A percentile compares a stretch with the other conserved stretches of the same genome.
These are phyloP conservation scores for Ellobium chinense DNA, from an alignment of 2,888 invertebrate genomes.

Conservation along the genomic window DNA sequence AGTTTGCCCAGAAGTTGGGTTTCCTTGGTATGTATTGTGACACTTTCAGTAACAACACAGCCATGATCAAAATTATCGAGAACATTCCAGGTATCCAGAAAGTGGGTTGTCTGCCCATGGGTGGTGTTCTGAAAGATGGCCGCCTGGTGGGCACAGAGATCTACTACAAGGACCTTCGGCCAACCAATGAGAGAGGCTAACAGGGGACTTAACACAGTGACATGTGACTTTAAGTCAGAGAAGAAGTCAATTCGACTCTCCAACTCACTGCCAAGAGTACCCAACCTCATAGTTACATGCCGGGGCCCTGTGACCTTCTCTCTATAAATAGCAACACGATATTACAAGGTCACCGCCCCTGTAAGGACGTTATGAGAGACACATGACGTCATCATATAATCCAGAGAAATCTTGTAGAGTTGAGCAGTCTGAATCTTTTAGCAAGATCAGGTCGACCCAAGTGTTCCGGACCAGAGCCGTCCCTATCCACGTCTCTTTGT, in stretches of 20 bases:
- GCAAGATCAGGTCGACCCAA: no score
- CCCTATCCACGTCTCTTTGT: no score
- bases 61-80: constrained; percentile 57
- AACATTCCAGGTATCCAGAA: constrained; percentile 56
- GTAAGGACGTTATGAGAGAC: neutral
- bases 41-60: constrained; percentile 59
- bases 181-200: constrained; percentile 2
- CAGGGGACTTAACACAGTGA: neutral
- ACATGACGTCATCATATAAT: neutral
- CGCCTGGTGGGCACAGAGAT: constrained; percentile 54
- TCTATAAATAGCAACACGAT: neutral
- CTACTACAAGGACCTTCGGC: constrained; percentile 53
- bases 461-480: no score
- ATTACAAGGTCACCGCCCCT: neutral
- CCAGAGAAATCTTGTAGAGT: neutral
- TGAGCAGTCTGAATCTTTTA: no score
- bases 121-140: constrained; percentile 57
- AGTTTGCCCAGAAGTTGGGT: constrained; percentile 56
- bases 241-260: no score
- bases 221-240: no score
- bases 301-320: neutral
- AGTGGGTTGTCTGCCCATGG: constrained; percentile 61
- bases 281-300: no score
- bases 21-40: constrained; percentile 62
- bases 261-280: no score